These are phyloP conservation scores for Dinocampus coccinellae DNA, from an alignment of 2,888 invertebrate species.

Conservation along the genomic window DNA sequence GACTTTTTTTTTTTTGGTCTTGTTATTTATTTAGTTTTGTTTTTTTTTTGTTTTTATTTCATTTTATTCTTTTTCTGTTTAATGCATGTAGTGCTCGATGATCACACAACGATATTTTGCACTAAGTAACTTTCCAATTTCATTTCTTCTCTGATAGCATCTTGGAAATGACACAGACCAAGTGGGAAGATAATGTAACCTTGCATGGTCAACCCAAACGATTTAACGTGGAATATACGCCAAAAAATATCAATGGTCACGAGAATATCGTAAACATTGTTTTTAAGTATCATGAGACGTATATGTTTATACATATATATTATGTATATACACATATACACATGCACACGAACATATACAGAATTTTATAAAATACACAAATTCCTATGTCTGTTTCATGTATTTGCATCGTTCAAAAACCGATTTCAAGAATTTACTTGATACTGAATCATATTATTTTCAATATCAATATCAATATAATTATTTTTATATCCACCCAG, in stretches of 20 bases:
- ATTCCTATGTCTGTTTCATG: background rate
- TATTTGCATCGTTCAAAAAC: background rate
- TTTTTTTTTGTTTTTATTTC: background rate
- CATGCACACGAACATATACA: too few relatives aligned
- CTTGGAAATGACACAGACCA: slow-evolving; percentile 11
- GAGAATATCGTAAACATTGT: slow-evolving; percentile 26
- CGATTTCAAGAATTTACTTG: background rate
- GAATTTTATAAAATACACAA: background rate
- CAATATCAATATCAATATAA: background rate
- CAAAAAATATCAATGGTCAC: background rate
- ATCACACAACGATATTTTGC: slow-evolving; percentile 11
- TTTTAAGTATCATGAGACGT: slow-evolving; percentile 26
- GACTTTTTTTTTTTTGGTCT: too few relatives aligned
- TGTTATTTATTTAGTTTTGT: too few relatives aligned
- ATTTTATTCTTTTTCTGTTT: background rate
- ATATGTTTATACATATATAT: background rate
- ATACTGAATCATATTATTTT: background rate
- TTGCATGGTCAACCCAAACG: slow-evolving; percentile 13
- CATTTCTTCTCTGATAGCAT: slow-evolving; percentile 27
- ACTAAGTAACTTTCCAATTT: slow-evolving; percentile 33
- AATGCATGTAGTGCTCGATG: slow-evolving; percentile 8
- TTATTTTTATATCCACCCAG: background rate
- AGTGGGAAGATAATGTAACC: slow-evolving; percentile 23
- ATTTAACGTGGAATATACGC: slow-evolving; percentile 18
- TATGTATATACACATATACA: background rate